Evolutionary conservation across 2,113 vertebrate genomes (phyloP), one percentile per base, ranked within the genome.

Genomic region (Oryzias javanicus): DNA sequence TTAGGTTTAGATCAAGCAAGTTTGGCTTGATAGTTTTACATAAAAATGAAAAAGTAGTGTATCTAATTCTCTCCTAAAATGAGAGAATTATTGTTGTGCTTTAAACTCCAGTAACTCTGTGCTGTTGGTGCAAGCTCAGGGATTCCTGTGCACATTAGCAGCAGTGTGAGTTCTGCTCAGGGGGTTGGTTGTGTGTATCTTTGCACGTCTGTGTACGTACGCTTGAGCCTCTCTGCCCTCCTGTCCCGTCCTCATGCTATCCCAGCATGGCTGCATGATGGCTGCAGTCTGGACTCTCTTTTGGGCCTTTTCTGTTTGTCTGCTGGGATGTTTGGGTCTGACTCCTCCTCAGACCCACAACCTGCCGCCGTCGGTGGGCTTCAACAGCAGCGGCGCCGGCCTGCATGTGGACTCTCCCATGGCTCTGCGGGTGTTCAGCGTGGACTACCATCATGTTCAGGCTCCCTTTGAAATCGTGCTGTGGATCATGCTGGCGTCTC

Each of bases 401-500:
- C 66, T 45, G 25, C 66, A 61, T 14, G 44, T 60, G 57, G 77
- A 82, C 49, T 49, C 12, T 44, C 86, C 78, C 79, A 78, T 1
- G 5, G 0, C 49, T 61, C 65, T 88, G 60, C 73, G 78, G 62
- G 83, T 95, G 51, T 94, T 94, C 84, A 92, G 89, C 0, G 65
- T 92, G 87, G 92, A 94, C 66, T 95, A 94, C 12, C 88, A 92
- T 52, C 92, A 94, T 0, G 90, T 94, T 29, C 89, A 91, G 61
- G 86, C 92, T 3, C 93, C 93, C 40, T 94, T 94, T 49, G 92
- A 93, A 76, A 95, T 94, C 16, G 92, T 92, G 0, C 80, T 94
- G 68, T 94, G 93, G 92, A 94, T 94, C 80, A 92, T 94, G 92
- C 76, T 94, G 69, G 92, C 91, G 0, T 94, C 93, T 15, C 72